Base-by-base conservation (phyloP, 2,113 vertebrate species). In the Pleuronectes platessa region DNA sequence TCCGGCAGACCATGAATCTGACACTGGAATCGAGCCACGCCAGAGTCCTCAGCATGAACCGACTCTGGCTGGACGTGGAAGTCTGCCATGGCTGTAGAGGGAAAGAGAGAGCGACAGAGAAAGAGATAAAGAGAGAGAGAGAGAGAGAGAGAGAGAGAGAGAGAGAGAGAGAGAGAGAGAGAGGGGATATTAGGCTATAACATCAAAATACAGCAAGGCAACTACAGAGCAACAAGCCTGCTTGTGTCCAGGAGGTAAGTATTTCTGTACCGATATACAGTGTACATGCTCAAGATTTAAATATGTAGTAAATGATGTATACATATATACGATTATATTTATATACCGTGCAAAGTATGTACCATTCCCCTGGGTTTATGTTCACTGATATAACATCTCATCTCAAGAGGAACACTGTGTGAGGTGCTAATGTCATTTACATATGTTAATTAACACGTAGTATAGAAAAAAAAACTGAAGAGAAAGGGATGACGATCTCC, bases 1-100 rank as follows among this genome's bases (percentile, higher is more conserved):
- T 99, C 97, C 18, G 98, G 98, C 86, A 99, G 92, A 15, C 98
- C 98, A 0, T 96, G 96, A 90, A 99, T 97, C 92, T 98, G 98
- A 90, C 98, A 99, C 94, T 99, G 98, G 93, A 99, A 99, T 49
- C 98, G 93, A 0, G 96, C 97, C 12, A 99, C 95, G 0, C 97
- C 97, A 0, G 96, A 94, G 86, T 97, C 95, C 82, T 99, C 98
- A 3, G 94, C 96, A 55, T 95, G 91, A 0, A 96, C 93, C 0
- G 95, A 96, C 87, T 95, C 95, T 7, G 98, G 98, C 47, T 98
- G 97, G 77, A 98, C 94, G 15, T 98, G 96, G 93, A 99, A 99
- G 78, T 98, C 96, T 0, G 96, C 97, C 97, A 99, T 97, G 0
- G 96, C 98, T 99, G 91, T 37, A 67, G 74, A 85, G 61, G 20